These are phyloP conservation scores for Anguilla obscura DNA, from an alignment of 2,797 vertebrate genomes.

Conservation along the genomic window DNA sequence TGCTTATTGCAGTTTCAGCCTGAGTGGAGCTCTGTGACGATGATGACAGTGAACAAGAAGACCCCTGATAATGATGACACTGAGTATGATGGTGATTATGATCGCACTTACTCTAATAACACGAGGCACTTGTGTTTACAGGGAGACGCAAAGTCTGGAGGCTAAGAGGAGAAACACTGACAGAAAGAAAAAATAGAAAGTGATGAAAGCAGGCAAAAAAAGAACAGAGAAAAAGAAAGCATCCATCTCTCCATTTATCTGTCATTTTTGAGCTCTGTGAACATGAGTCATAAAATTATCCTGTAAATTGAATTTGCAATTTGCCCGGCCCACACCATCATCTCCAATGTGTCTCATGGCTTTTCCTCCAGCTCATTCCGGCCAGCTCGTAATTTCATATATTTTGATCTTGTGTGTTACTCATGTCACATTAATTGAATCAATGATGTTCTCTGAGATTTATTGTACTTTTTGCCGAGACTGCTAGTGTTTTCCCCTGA, in stretches of 20 bases:
- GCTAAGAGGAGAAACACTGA: not conserved
- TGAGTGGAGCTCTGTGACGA: not conserved
- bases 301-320: conserved; percentile 18
- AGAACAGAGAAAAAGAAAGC: not conserved
- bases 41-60: not conserved
- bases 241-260: conserved; percentile 26
- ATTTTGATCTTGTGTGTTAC: conserved; percentile 6
- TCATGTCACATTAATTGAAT: conserved; percentile 25
- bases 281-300: conserved; percentile 23
- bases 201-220: conserved; percentile 16
- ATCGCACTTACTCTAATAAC: not conserved
- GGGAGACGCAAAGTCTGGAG: not conserved
- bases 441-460: conserved; percentile 23
- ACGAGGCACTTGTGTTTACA: not conserved
- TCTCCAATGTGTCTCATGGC: not conserved
- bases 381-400: conserved; percentile 9
- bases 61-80: not conserved
- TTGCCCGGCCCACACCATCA: conserved; percentile 20
- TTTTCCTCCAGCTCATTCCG: conserved; percentile 2
- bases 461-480: conserved; percentile 49
- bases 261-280: conserved; percentile 12
- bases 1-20: not conserved
- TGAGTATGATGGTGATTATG: not conserved
- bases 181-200: not conserved
- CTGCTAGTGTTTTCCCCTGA: conserved; percentile 42